A percentile compares a stretch with the other conserved stretches of the same genome.
phyloP scores from a whole-genome alignment of 2,113 vertebrate species.

The Callithrix jacchus region DNA sequence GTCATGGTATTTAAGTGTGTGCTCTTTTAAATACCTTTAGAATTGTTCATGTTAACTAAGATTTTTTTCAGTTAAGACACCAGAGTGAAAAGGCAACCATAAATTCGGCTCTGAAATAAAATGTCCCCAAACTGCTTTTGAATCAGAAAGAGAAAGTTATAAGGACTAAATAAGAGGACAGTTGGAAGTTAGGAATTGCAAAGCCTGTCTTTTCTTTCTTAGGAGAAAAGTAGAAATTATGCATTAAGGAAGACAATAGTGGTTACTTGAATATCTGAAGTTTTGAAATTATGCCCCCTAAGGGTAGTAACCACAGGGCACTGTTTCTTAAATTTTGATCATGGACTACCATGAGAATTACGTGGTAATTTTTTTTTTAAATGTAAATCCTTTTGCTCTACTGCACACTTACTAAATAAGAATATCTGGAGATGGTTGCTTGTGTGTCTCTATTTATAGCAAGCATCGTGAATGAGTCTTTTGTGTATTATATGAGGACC shows the following conservation, averaged over 20 bases:
- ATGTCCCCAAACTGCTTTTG: not conserved
- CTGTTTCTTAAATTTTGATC: not conserved
- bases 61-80: not conserved
- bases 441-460: not conserved
- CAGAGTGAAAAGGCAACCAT: not conserved
- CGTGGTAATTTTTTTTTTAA: not conserved
- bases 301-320: too few relatives aligned
- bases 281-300: not conserved
- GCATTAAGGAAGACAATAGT: not conserved
- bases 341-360: not conserved
- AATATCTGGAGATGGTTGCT: too few relatives aligned
- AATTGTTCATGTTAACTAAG: not conserved
- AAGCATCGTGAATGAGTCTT: not conserved
- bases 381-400: not conserved
- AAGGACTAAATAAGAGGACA: not conserved
- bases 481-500: not conserved
- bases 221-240: not conserved
- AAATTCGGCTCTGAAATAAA: conserved; percentile 2
- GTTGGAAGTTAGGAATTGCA: not conserved
- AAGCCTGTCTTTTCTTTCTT: not conserved
- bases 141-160: not conserved
- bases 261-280: not conserved
- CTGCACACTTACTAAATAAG: not conserved
- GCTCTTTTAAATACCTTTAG: not conserved
- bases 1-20: not conserved